Percentiles rank a stretch among this genome's conserved stretches.
phyloP scores from a whole-genome alignment of 2,888 invertebrate species.

The Ditylenchus weischeri region DNA sequence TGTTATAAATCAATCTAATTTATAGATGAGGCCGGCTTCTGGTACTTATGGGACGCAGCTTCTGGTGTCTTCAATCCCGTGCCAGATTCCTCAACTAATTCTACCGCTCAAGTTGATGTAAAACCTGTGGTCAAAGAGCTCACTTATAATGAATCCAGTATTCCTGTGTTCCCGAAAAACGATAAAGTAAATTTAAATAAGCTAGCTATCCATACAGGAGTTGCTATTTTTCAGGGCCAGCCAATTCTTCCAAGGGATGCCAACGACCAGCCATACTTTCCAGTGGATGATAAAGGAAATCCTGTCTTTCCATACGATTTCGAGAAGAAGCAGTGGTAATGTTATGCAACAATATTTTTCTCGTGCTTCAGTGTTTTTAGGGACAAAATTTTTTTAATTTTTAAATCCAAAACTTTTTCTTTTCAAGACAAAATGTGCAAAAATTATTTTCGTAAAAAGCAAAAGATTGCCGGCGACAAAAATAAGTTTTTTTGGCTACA shows the following conservation, averaged over 20 bases:
- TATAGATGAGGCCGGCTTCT: conserved; percentile 25
- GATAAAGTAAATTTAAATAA: conserved; percentile 11
- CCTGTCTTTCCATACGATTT: conserved; percentile 31
- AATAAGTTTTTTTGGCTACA: no score
- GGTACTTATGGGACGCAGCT: conserved; percentile 24
- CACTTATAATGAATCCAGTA: conserved; percentile 10
- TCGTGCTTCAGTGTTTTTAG: not conserved
- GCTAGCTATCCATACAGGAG: no score
- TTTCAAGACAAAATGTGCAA: no score
- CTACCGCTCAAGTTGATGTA: not conserved
- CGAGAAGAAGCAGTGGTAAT: conserved; percentile 16
- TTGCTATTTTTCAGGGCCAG: conserved; percentile 9
- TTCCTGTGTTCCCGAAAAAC: conserved; percentile 27
- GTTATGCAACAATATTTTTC: not conserved
- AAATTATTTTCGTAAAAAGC: no score
- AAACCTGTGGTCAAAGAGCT: not conserved
- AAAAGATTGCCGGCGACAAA: no score
- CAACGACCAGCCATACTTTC: conserved; percentile 25
- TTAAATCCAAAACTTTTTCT: no score
- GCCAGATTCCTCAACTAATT: conserved; percentile 1
- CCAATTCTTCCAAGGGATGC: conserved; percentile 25
- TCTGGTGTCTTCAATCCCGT: conserved; percentile 21
- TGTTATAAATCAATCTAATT: no score
- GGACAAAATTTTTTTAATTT: no score
- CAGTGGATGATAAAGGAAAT: conserved; percentile 20